Evolutionary conservation across 1,140 invertebrate genomes (phyloP).

Genomic region (Hermetia illucens): DNA sequence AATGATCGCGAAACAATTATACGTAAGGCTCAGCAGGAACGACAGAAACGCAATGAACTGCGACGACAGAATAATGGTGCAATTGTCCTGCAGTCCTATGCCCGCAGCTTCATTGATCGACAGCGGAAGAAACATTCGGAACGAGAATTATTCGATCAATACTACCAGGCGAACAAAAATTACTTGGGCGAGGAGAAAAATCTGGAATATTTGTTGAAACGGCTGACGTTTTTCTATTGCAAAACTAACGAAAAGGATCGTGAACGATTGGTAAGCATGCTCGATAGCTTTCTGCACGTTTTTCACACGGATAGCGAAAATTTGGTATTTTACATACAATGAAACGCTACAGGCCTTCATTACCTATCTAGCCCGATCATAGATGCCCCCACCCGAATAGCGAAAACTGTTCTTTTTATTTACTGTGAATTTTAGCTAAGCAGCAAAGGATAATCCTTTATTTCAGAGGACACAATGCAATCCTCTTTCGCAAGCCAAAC

Average conservation of each 20-base stretch:
- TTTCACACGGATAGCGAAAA: background rate
- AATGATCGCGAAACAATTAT: slow-evolving; percentile 49
- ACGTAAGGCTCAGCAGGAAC: slow-evolving; percentile 66
- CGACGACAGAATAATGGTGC: slow-evolving; percentile 45
- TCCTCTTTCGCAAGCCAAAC: no score
- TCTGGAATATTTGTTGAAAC: slow-evolving; percentile 39
- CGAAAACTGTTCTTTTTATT: no score
- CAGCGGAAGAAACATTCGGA: slow-evolving; percentile 48
- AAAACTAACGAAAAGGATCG: slow-evolving; percentile 44
- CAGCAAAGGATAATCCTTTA: background rate
- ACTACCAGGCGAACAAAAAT: slow-evolving; percentile 32
- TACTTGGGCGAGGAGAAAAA: slow-evolving; percentile 36
- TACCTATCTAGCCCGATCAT: no score
- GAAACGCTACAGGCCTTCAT: no score
- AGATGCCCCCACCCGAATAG: no score
- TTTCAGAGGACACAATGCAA: no score
- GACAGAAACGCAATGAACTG: slow-evolving; percentile 68
- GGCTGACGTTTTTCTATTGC: slow-evolving; percentile 62
- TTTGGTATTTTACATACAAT: no score
- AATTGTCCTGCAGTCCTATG: slow-evolving; percentile 48
- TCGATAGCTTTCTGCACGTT: slow-evolving; percentile 7
- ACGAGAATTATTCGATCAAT: slow-evolving; percentile 51
- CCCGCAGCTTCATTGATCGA: slow-evolving; percentile 58
- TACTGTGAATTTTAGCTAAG: background rate
- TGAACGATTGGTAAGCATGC: slow-evolving; percentile 48